Evolutionary conservation across 1,140 invertebrate genomes (phyloP).

Genomic region (Zeugodacus cucurbitae): DNA sequence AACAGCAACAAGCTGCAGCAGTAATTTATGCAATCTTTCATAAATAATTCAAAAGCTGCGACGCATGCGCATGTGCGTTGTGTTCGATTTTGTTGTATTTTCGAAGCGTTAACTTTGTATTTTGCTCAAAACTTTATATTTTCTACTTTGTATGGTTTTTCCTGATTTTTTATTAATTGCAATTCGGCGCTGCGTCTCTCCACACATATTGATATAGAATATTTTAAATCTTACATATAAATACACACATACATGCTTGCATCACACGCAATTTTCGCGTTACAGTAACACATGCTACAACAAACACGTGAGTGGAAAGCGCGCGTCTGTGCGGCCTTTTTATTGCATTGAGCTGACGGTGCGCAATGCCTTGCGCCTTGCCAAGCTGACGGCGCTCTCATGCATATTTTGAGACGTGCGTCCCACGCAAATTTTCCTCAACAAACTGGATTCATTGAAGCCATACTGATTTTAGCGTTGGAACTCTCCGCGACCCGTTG

Average conservation of each 20-base stretch:
- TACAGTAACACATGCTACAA: background rate
- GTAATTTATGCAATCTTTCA: conserved; percentile 27
- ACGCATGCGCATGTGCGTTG: background rate
- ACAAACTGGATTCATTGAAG: background rate
- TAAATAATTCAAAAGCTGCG: conserved; percentile 22
- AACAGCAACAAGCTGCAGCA: background rate
- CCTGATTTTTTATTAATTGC: too few species aligned
- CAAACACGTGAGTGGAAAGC: background rate
- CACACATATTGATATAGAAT: too few species aligned
- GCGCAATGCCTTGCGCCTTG: background rate
- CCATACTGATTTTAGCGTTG: background rate
- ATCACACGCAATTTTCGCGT: background rate
- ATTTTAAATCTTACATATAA: background rate
- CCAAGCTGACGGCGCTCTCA: background rate
- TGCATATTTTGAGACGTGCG: background rate
- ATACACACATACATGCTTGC: background rate
- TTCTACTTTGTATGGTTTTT: background rate
- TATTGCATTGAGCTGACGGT: background rate
- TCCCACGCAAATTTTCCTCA: background rate
- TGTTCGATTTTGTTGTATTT: background rate
- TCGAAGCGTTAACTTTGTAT: background rate
- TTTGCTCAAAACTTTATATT: background rate
- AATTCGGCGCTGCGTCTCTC: background rate
- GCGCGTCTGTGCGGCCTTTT: background rate
- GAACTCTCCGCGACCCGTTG: too few species aligned